Base-by-base conservation (phyloP, 2,797 vertebrate species). In the Lagocephalus sceleratus region DNA sequence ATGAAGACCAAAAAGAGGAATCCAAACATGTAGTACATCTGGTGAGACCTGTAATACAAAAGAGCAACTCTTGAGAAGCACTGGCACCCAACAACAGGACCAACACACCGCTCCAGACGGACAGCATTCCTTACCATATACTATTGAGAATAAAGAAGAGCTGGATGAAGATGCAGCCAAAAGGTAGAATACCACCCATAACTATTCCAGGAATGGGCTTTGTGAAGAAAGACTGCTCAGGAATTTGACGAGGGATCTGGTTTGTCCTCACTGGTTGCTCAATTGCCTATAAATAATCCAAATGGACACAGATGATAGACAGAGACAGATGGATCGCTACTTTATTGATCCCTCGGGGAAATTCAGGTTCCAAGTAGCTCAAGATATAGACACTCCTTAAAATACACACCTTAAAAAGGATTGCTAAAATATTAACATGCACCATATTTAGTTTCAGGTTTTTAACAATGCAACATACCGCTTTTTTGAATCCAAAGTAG, bases 21-120 rank as follows among this genome's bases (percentile, higher is more conserved):
- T 11, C 92, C 94, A 73, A 96, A 96, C 93, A 97, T 95, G 83
- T 94, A 96, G 82, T 96, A 97, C 92, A 94, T 93, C 84, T 97
- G 93, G 88, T 95, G 93, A 75, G 94, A 98, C 94, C 94, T 98
- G 76, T 55, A 73, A 66, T 0, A 22, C 1, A 4, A 4, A 1
- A 7, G 35, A 2, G 0, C 9, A 20, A 54, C 15, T n/a, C 1
- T 1, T 8, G 1, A 8, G 14, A 25, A 17, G 39, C 16, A 39
- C 38, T 40, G 21, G 16, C 6, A 5, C 1, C 2, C 2, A 5
- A 16, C 47, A 50, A 45, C 42, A 14, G 9, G 9, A 54, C 5
- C 0, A 6, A 1, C 5, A 22, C 10, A 42, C 6, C 17, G 22
- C 6, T 23, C 32, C 21, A 22, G 29, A 58, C 26, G 38, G 1